These are phyloP conservation scores for Mola mola DNA, from an alignment of 2,113 vertebrate species.

Conservation along the genomic window DNA sequence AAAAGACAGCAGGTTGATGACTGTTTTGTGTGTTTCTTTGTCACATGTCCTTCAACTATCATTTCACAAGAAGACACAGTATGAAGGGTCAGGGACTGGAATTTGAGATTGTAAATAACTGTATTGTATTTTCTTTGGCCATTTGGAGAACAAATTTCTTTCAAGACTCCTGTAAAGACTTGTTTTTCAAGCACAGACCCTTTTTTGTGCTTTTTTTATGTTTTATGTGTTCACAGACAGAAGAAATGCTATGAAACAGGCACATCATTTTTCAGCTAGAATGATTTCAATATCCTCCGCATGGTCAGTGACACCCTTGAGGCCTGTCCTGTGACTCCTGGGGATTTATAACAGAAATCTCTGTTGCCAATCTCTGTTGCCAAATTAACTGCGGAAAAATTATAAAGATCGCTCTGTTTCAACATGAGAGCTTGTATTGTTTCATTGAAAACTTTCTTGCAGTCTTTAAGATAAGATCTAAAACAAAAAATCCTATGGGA, in stretches of 20 bases:
- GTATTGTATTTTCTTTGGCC: too few species aligned
- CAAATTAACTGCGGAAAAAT: neutral
- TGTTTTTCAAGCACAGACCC: too few species aligned
- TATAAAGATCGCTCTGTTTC: neutral
- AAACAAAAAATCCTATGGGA: too few species aligned
- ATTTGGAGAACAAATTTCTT: too few species aligned
- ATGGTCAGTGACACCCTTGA: neutral
- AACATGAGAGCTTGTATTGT: neutral
- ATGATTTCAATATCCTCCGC: neutral
- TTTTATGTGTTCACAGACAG: conserved; percentile 2
- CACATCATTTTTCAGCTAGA: neutral
- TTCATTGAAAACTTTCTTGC: neutral
- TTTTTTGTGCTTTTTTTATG: too few species aligned
- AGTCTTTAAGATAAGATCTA: too few species aligned
- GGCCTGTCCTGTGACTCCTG: conserved; percentile 9
- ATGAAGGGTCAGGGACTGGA: too few species aligned
- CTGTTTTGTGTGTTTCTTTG: too few species aligned
- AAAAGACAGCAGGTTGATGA: too few species aligned
- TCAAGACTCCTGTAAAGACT: too few species aligned
- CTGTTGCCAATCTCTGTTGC: neutral
- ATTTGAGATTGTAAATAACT: too few species aligned
- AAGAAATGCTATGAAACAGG: neutral
- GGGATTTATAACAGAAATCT: neutral
- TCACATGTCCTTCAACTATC: neutral
- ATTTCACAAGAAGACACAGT: neutral